A percentile compares a stretch with the other conserved stretches of the same genome.
phyloP scores from a whole-genome alignment of 2,888 invertebrate genomes.

The Oligia fasciuncula region DNA sequence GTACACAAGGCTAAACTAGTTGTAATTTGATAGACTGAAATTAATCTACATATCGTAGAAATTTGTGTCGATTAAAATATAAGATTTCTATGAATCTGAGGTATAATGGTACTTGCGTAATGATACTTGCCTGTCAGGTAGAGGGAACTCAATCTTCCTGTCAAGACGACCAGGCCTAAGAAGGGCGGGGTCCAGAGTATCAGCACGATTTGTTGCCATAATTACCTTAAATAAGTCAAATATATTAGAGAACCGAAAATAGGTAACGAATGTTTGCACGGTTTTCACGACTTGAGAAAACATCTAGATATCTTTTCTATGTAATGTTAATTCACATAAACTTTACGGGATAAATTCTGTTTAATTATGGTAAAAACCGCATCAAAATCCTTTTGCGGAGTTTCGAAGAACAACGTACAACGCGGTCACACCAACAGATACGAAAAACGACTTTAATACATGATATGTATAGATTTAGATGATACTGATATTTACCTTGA shows the following conservation, averaged over 20 bases:
- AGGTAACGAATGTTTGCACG: neutral
- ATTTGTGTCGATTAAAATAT: neutral
- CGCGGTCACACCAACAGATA: neutral
- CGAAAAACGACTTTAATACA: neutral
- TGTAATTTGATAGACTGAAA: neutral
- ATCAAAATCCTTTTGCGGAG: neutral
- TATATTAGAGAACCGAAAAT: neutral
- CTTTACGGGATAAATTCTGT: neutral
- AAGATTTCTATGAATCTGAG: neutral
- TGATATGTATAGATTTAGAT: neutral
- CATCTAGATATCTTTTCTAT: neutral
- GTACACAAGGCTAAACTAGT: neutral
- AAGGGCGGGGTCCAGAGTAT: conserved; percentile 99
- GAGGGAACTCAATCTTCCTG: conserved; percentile 99
- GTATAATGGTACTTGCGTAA: neutral
- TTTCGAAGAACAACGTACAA: neutral
- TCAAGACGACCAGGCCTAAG: conserved; percentile 98
- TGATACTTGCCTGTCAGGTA: conserved; percentile 94
- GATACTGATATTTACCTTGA: conserved; percentile 92
- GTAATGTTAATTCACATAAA: neutral
- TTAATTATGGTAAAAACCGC: neutral
- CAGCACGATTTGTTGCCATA: conserved; percentile 99
- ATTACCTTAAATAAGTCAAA: conserved; percentile 88
- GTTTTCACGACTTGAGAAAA: neutral
- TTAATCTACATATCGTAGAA: neutral